Base-by-base conservation (phyloP, 1,140 invertebrate genomes). In the Himalopsyche phryganea region DNA sequence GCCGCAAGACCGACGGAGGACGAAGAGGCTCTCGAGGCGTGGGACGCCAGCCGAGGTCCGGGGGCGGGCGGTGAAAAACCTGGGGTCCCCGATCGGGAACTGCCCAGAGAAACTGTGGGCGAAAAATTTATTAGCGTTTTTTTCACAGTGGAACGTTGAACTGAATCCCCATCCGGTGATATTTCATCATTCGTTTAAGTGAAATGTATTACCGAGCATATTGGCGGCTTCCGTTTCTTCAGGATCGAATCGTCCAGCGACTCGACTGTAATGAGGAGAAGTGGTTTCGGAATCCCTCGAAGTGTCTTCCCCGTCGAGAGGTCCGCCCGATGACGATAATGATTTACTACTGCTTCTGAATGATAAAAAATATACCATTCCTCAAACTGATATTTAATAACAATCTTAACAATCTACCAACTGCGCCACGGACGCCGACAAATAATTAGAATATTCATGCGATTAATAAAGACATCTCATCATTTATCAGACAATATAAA, bases 161-260 rank as follows among this genome's bases (percentile, higher is more conserved):
- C n/a, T n/a, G n/a, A n/a, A n/a, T n/a, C n/a, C n/a, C n/a, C n/a
- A n/a, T n/a, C n/a, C n/a, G n/a, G n/a, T n/a, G n/a, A n/a, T n/a
- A n/a, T n/a, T n/a, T n/a, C n/a, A n/a, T n/a, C n/a, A n/a, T n/a
- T n/a, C n/a, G n/a, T n/a, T n/a, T n/a, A n/a, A n/a, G n/a, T n/a
- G n/a, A n/a, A 28, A 28, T 28, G 9, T 28, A 15, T 72, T 79
- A 92, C 89, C 89, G 45, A 98, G 80, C 90, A 97, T 94, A 75
- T 94, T 96, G 33, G 94, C 96, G 55, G 92, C 95, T 80, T 98
- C 94, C 6, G 91, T 96, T 80, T 96, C 94, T 69, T 96, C 94
- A 66, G 90, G 87, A 76, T 94, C 91, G 76, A 91, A 92, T 53
- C 87, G 77, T 14, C 89, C 87, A 15, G 88, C 80, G 61, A 89